Conservation (phyloP, 2,113 vertebrate species). For the Formicarius rufipectus region DNA sequence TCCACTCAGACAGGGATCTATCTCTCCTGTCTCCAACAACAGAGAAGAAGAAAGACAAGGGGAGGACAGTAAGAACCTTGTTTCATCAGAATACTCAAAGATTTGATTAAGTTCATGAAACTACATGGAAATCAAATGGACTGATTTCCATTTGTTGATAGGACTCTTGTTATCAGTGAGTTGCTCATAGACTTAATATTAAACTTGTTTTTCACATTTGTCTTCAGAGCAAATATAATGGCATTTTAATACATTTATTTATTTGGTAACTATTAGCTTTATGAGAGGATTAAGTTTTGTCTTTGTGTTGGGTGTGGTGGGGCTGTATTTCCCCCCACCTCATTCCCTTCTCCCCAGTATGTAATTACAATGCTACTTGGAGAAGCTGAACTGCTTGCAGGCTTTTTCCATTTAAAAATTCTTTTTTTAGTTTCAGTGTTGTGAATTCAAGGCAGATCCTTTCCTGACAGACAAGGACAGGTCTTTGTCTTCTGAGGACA, state of each 20-base stretch:
- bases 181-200: not conserved
- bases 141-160: not conserved
- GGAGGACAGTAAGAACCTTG: not conserved
- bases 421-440: not conserved
- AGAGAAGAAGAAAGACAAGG: not conserved
- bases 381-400: not conserved
- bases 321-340: not conserved
- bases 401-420: not conserved
- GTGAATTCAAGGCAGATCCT: not conserved
- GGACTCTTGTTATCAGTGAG: not conserved
- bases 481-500: not conserved
- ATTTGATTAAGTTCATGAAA: not conserved
- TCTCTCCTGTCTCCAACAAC: not conserved
- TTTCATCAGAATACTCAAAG: not conserved
- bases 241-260: not conserved
- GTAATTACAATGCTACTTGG: not conserved
- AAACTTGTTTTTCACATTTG: not conserved
- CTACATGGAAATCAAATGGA: not conserved
- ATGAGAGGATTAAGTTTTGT: not conserved
- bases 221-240: not conserved
- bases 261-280: not conserved
- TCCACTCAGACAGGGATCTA: not conserved
- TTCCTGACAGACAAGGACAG: not conserved
- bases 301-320: not conserved
- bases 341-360: not conserved